Conservation (phyloP, 30 jellyfish, hydroid and myxozoan genomes). For the Turritopsis rubra region DNA sequence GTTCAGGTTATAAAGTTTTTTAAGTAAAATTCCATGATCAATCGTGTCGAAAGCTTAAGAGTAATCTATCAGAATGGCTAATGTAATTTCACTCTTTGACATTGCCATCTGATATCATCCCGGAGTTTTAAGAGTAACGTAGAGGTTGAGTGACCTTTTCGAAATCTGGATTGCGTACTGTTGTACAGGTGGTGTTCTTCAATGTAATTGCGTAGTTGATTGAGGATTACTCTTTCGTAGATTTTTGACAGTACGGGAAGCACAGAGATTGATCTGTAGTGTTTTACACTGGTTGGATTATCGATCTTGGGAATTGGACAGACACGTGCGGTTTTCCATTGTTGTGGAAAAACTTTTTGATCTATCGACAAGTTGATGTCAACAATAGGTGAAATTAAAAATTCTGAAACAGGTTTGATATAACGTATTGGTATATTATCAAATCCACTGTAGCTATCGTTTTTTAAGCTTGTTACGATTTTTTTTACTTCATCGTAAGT, state of each 20-base stretch:
- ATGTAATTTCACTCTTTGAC: constrained; percentile 5
- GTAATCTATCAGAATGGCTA: constrained; percentile 10
- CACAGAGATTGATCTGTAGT: constrained; percentile 8
- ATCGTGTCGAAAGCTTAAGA: constrained; percentile 11
- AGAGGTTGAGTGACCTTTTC: not conserved
- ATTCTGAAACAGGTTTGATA: constrained; percentile 1
- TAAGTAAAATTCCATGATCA: constrained; percentile 16
- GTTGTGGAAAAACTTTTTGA: not conserved
- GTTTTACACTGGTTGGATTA: not conserved
- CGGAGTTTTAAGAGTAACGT: not conserved
- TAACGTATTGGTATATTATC: not conserved
- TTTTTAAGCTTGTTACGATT: not conserved
- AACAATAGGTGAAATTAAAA: not conserved
- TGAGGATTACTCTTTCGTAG: constrained; percentile 11
- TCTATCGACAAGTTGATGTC: not conserved
- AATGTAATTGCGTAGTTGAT: constrained; percentile 4
- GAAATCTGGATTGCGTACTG: not conserved
- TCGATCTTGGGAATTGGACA: not conserved
- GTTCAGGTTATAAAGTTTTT: constrained; percentile 7
- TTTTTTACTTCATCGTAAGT: constrained; percentile 12
- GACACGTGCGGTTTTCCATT: constrained; percentile 12
- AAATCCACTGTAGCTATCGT: not conserved
- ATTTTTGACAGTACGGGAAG: constrained; percentile 2
- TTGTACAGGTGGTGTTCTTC: constrained; percentile 1
- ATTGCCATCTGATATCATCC: constrained; percentile 8